Percentiles rank a stretch among this genome's conserved stretches.
Conservation (phyloP, 2,888 invertebrate species). For the Cantharis nigra region DNA sequence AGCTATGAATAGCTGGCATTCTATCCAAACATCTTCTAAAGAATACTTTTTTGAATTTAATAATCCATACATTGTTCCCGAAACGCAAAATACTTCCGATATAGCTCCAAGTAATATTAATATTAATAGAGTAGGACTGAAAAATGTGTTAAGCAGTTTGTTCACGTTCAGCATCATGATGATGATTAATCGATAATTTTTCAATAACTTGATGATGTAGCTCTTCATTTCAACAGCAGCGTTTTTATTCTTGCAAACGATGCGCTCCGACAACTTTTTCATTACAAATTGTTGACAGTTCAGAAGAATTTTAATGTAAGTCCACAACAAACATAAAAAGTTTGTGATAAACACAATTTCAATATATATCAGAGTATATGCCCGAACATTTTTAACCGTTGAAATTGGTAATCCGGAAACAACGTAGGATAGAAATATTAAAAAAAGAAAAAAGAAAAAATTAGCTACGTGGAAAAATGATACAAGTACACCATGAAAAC, state of each 20-base stretch:
- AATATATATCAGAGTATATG: not conserved
- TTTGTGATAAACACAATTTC: not conserved
- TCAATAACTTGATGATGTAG: not conserved
- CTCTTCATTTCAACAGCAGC: not conserved
- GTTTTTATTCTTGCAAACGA: not conserved
- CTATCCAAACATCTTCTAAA: not conserved
- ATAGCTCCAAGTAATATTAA: not conserved
- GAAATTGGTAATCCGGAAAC: not conserved
- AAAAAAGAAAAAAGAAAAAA: not conserved
- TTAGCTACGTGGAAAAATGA: not conserved
- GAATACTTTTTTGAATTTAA: not conserved
- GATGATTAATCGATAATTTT: not conserved
- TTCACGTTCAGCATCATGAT: not conserved
- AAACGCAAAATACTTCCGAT: not conserved
- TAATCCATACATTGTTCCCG: not conserved
- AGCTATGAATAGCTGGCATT: too few species aligned
- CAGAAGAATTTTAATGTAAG: not conserved
- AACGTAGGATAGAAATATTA: not conserved
- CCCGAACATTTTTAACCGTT: not conserved
- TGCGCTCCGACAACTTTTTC: not conserved
- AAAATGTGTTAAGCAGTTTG: not conserved
- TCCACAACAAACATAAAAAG: not conserved
- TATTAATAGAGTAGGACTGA: not conserved
- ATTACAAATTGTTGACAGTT: not conserved
- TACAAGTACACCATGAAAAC: not conserved